Conservation (phyloP, 2,797 vertebrate species). For the Fistularia tabacaria region DNA sequence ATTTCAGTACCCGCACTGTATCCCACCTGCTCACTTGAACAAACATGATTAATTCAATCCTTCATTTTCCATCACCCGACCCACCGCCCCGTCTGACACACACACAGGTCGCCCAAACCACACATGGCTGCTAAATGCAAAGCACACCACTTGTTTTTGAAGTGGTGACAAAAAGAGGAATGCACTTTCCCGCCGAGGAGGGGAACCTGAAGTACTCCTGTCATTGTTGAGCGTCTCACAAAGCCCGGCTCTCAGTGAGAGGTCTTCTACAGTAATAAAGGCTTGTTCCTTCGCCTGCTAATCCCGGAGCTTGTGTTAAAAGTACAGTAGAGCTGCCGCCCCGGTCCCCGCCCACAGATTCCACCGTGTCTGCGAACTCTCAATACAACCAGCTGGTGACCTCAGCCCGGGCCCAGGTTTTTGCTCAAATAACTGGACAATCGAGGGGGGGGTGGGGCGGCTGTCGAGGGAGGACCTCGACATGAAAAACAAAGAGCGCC, state of each 20-base stretch:
- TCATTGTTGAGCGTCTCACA: slow-evolving; percentile 43
- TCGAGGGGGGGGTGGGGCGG: background rate
- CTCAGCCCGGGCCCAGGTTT: slow-evolving; percentile 12
- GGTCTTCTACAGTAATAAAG: slow-evolving; percentile 29
- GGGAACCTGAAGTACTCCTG: slow-evolving; percentile 46
- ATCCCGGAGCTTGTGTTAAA: slow-evolving; percentile 24
- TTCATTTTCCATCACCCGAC: slow-evolving; percentile 11
- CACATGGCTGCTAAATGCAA: slow-evolving; percentile 36
- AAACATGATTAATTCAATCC: slow-evolving; percentile 13
- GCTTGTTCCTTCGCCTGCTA: slow-evolving; percentile 26
- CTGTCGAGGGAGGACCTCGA: slow-evolving; percentile 4
- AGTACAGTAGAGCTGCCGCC: slow-evolving; percentile 11
- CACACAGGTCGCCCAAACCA: slow-evolving; percentile 11
- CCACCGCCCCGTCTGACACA: background rate
- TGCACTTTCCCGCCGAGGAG: slow-evolving; percentile 42
- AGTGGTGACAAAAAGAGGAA: slow-evolving; percentile 55
- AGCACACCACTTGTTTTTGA: slow-evolving; percentile 48
- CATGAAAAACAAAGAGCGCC: slow-evolving; percentile 2
- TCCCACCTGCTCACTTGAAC: slow-evolving; percentile 32
- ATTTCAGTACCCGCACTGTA: slow-evolving; percentile 1
- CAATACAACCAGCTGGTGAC: slow-evolving; percentile 14
- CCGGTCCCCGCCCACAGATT: slow-evolving; percentile 4
- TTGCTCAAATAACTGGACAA: slow-evolving; percentile 3
- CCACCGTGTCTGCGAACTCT: slow-evolving; percentile 10
- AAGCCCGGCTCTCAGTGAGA: slow-evolving; percentile 36